Evolutionary conservation across 2,797 vertebrate genomes (phyloP).

Genomic region (Hylomyscus alleni): DNA sequence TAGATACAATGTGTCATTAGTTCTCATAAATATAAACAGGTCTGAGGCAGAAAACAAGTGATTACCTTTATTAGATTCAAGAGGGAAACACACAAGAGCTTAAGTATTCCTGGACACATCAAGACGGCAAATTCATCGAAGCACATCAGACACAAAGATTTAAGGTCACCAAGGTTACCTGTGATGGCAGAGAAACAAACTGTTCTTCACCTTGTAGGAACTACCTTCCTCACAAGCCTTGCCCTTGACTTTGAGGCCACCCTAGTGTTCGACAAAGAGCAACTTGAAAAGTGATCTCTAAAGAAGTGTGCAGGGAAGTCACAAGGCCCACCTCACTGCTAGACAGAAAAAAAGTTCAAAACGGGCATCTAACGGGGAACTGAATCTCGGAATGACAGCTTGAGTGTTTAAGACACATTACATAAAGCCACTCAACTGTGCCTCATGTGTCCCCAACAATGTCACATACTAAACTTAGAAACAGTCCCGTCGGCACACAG

Average conservation of each 20-base stretch:
- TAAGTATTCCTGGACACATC: conserved; percentile 40
- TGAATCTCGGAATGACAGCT: background rate
- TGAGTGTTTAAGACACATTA: background rate
- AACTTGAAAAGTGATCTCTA: background rate
- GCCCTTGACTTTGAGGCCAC: background rate
- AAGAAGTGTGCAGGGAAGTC: background rate
- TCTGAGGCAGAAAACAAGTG: conserved; percentile 82
- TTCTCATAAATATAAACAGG: conserved; percentile 78
- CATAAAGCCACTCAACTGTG: background rate
- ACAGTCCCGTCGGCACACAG: fast-evolving
- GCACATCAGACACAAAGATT: background rate
- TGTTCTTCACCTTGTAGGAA: background rate
- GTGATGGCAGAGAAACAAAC: background rate
- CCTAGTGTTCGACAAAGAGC: background rate
- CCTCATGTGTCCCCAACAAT: background rate
- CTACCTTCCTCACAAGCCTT: background rate
- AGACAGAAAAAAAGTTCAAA: background rate
- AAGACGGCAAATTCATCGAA: conserved; percentile 60
- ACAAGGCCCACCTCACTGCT: background rate
- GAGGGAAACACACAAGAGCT: conserved; percentile 71
- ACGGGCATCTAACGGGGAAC: background rate
- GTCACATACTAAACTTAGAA: fast-evolving
- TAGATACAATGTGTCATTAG: conserved; percentile 78
- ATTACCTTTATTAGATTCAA: conserved; percentile 79
- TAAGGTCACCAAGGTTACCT: conserved; percentile 21